phyloP scores from a whole-genome alignment of 2,888 invertebrate species.

The Drosophila austrosaltans region DNA sequence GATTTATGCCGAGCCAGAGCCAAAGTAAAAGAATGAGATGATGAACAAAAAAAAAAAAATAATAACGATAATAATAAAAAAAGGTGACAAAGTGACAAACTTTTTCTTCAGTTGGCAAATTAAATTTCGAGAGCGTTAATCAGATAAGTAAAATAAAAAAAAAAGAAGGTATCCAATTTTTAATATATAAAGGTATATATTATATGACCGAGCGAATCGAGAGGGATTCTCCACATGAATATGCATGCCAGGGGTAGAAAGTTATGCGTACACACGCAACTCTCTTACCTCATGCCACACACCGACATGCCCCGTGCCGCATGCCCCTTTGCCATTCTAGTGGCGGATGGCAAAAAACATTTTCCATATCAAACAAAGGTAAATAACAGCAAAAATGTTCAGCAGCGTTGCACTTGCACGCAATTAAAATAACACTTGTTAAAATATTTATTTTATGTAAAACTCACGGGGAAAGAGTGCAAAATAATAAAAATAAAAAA shows the following conservation, averaged over 20 bases:
- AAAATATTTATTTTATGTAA: constrained; percentile 71
- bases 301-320: background rate
- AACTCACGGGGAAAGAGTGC: constrained; percentile 17
- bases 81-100: constrained; percentile 74
- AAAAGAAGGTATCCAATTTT: background rate
- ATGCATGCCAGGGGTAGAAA: constrained; percentile 38
- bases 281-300: background rate
- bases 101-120: constrained; percentile 63
- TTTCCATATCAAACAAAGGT: constrained; percentile 40
- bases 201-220: constrained; percentile 26
- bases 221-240: constrained; percentile 21
- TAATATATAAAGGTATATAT: background rate
- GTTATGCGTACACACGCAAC: constrained; percentile 66
- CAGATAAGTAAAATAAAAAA: constrained; percentile 48
- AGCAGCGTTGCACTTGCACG: constrained; percentile 57
- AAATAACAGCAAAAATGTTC: constrained; percentile 48
- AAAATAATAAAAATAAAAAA: constrained; percentile 13
- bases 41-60: constrained; percentile 3
- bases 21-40: constrained; percentile 5
- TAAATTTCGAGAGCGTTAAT: constrained; percentile 66
- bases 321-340: background rate
- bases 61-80: background rate
- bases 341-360: constrained; percentile 5
- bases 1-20: constrained; percentile 64
- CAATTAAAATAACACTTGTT: constrained; percentile 76